Evolutionary conservation across 2,797 vertebrate genomes (phyloP), one percentile per base, ranked within the genome.

Genomic region (Rhinichthys osculus): DNA sequence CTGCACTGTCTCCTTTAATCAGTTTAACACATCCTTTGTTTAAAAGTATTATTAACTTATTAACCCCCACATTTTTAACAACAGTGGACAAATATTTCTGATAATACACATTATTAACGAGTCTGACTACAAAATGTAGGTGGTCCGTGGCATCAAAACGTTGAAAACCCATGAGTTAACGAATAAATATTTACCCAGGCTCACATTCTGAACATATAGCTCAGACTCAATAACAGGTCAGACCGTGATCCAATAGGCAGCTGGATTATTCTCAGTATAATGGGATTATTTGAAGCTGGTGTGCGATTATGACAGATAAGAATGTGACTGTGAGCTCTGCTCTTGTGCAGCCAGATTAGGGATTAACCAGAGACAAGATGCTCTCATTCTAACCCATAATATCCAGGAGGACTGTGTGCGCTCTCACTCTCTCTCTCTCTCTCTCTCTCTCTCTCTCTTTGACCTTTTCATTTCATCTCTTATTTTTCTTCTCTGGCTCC

Each of bases 291-390:
- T 19, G 33, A 66, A 72, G 77, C 40, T 78, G 82, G 82, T 81
- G 52, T 85, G 66, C 62, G 84, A 89, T 89, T 84, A 87, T 74
- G 78, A 73, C 82, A 67, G 87, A 89, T 85, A 80, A 35, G 69
- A 70, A 82, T 83, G 67, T 82, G 57, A 67, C 82, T 86, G n/a
- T 44, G 57, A 77, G 73, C 71, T 69, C 70, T 70, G 82, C 73
- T 81, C 74, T 71, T 69, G 30, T 82, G 54, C 67, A 80, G 87
- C 52, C 76, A 83, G 85, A 80, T 85, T 85, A 85, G 38, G 23
- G 85, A 87, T 85, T 87, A 87, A 54, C 86, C 47, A 59, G 21
- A 76, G 40, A 59, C 62, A 67, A 85, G 64, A 76, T 35, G 69
- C 84, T 85, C 78, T 81, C 59, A 80, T 72, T 80, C 78, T 44